A percentile compares a stretch with the other conserved stretches of the same genome.
These are phyloP conservation scores for Bradynema listronoti DNA, from an alignment of 1,140 invertebrate genomes.

Conservation along the genomic window DNA sequence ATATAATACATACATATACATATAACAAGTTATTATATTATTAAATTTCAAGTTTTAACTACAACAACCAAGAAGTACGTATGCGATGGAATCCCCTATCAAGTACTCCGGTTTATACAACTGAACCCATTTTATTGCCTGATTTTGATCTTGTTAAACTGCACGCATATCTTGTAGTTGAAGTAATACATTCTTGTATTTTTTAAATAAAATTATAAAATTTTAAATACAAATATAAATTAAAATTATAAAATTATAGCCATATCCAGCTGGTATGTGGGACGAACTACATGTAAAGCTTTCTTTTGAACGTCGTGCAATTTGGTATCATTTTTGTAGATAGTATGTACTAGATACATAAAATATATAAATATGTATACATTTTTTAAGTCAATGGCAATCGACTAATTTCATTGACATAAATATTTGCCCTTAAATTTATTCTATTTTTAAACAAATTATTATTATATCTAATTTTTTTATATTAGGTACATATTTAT, in stretches of 20 bases:
- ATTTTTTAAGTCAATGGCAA: not conserved
- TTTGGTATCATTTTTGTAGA: constrained; percentile 53
- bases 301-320: constrained; percentile 46
- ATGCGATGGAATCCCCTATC: constrained; percentile 54
- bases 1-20: constrained; percentile 12
- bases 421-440: not conserved
- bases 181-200: constrained; percentile 28
- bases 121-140: constrained; percentile 44
- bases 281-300: constrained; percentile 56
- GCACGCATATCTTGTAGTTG: constrained; percentile 28
- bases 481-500: not conserved
- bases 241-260: constrained; percentile 24
- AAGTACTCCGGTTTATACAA: constrained; percentile 44
- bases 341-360: not conserved
- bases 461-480: not conserved
- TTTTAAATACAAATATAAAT: constrained; percentile 1
- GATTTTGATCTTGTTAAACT: constrained; percentile 54
- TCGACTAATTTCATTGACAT: not conserved
- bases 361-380: not conserved
- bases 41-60: constrained; percentile 49
- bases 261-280: constrained; percentile 52
- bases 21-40: constrained; percentile 18
- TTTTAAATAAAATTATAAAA: not conserved
- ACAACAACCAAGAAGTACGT: constrained; percentile 57
- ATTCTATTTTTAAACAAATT: not conserved